Percentiles rank a stretch among this genome's conserved stretches.
phyloP scores from a whole-genome alignment of 2,797 vertebrate species.

The Squalus acanthias region DNA sequence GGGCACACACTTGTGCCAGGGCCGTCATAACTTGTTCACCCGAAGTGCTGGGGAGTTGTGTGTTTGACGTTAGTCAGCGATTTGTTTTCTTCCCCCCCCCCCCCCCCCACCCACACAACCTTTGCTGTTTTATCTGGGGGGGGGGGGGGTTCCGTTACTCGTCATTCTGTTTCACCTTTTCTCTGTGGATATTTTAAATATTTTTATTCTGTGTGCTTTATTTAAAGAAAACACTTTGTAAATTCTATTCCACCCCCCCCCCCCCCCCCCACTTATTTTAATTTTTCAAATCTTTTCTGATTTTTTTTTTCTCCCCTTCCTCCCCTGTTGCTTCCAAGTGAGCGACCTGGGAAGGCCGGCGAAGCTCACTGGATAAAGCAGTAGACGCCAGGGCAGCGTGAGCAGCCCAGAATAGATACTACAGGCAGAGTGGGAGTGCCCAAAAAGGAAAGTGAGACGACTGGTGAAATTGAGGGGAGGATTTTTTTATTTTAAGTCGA shows the following conservation, averaged over 20 bases:
- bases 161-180: not conserved
- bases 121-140: no score
- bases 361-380: not conserved
- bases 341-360: not conserved
- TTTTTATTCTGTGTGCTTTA: not conserved
- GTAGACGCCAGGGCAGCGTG: not conserved
- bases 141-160: not conserved
- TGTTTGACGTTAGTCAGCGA: no score
- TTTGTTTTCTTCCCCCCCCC: no score
- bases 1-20: no score
- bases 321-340: not conserved
- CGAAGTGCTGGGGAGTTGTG: no score
- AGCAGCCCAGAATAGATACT: not conserved
- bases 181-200: not conserved
- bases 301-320: no score
- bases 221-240: not conserved
- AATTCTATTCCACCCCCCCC: not conserved
- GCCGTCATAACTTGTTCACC: no score
- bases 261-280: not conserved
- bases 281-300: not conserved
- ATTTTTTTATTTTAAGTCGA: not conserved
- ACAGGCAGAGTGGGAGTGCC: not conserved
- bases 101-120: no score
- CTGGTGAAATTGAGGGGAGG: not conserved
- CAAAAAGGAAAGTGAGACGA: not conserved